Evolutionary conservation across 2,797 vertebrate species (phyloP).

Genomic region (Pangasius krempfi): DNA sequence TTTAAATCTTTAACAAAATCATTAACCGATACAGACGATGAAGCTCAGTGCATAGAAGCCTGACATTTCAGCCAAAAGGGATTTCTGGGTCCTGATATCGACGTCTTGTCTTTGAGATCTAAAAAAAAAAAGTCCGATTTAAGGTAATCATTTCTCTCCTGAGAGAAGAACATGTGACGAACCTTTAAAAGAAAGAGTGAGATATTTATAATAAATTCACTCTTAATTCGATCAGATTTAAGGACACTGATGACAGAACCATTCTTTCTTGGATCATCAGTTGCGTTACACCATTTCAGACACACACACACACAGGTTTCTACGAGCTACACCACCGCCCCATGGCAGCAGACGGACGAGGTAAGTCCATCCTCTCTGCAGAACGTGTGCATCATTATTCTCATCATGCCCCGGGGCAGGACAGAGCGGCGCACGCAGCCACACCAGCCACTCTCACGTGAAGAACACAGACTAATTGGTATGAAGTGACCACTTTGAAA

Average conservation of each 20-base stretch:
- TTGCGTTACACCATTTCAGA: background rate
- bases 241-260: background rate
- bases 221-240: background rate
- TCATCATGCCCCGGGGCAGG: constrained; percentile 43
- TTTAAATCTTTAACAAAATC: background rate
- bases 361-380: constrained; percentile 18
- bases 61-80: background rate
- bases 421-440: constrained; percentile 22
- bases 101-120: background rate
- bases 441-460: constrained; percentile 44
- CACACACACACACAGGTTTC: constrained; percentile 22
- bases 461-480: constrained; percentile 60
- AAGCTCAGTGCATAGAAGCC: background rate
- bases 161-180: background rate
- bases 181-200: background rate
- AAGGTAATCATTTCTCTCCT: background rate
- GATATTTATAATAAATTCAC: background rate
- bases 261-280: background rate
- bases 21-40: background rate
- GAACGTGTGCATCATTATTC: constrained; percentile 50
- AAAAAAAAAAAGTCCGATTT: background rate
- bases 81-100: background rate
- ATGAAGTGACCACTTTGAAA: constrained; percentile 63
- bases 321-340: background rate
- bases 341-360: background rate